Evolutionary conservation across 35 echinoderm and acorn worm genomes (phyloP).

Genomic region (Ophiothrix spiculata): DNA sequence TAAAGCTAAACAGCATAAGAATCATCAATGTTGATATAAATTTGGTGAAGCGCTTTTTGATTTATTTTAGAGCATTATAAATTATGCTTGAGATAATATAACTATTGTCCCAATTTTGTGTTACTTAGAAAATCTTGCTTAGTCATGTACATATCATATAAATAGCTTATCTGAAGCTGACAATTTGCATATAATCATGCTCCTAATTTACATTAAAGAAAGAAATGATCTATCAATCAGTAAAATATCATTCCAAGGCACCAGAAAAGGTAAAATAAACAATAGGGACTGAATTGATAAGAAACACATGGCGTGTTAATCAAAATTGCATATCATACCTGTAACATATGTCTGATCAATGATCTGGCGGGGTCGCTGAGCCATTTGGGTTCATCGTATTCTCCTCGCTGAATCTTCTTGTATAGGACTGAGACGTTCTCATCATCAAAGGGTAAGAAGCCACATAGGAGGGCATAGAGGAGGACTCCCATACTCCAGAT

Average conservation of each 20-base stretch:
- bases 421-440: conserved; percentile 89
- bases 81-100: neutral
- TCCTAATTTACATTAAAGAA: no score
- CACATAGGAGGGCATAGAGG: conserved; percentile 95
- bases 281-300: no score
- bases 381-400: conserved; percentile 93
- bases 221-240: no score
- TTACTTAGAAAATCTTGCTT: no score
- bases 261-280: no score
- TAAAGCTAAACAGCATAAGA: neutral
- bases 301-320: no score
- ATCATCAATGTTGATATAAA: neutral
- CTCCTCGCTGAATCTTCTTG: conserved; percentile 90
- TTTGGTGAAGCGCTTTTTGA: neutral
- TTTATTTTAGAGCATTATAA: neutral
- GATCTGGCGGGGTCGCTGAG: conserved; percentile 57
- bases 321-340: conserved; percentile 33
- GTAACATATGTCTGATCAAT: conserved; percentile 75
- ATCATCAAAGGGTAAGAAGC: conserved; percentile 95
- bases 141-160: no score
- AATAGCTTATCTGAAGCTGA: no score
- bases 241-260: no score
- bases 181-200: no score
- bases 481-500: conserved; percentile 99
- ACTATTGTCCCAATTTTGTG: neutral